Conservation (phyloP, 2,888 invertebrate species). For the Biston betularia region DNA sequence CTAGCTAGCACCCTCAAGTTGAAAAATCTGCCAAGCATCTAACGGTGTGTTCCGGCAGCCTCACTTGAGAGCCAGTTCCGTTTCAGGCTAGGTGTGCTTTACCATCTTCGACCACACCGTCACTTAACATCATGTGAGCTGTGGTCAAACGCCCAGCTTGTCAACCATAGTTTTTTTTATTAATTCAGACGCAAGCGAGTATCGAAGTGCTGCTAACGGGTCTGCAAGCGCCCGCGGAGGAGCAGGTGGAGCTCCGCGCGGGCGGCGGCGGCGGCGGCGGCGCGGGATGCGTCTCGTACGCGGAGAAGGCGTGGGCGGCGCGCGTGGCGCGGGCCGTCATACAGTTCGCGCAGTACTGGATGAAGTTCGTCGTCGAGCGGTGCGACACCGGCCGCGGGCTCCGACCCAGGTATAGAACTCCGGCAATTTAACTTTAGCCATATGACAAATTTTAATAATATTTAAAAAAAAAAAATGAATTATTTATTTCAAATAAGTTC, state of each 20-base stretch:
- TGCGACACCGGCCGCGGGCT: constrained; percentile 94
- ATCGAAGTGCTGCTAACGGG: constrained; percentile 56
- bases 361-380: constrained; percentile 93
- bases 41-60: too few species aligned
- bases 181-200: constrained; percentile 61
- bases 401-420: constrained; percentile 87
- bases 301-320: constrained; percentile 64
- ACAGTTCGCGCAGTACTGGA: constrained; percentile 91
- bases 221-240: constrained; percentile 29
- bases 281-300: constrained; percentile 38
- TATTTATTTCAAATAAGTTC: too few species aligned
- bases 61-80: too few species aligned
- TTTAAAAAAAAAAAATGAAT: too few species aligned
- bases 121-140: too few species aligned
- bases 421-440: not conserved
- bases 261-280: constrained; percentile 17
- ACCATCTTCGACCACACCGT: too few species aligned
- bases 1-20: too few species aligned
- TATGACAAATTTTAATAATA: too few species aligned
- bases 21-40: too few species aligned
- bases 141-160: too few species aligned
- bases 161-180: too few species aligned
- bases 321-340: constrained; percentile 71
- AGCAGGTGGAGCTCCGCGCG: constrained; percentile 38
- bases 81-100: too few species aligned